Conservation (phyloP, 2,113 vertebrate genomes). For the Ascaphus truei region DNA sequence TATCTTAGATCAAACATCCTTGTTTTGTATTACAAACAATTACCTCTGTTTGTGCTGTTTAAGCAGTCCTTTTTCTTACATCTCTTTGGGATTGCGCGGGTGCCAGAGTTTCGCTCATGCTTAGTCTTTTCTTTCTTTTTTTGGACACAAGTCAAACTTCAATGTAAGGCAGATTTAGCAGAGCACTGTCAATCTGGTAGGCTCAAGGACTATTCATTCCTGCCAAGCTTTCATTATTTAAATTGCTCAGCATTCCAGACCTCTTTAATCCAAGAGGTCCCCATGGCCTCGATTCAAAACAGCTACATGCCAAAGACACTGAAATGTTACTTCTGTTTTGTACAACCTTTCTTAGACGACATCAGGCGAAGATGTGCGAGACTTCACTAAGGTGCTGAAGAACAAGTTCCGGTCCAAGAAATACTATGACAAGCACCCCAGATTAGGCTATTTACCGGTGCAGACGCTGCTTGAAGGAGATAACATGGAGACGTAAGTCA, state of each 20-base stretch:
- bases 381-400: slow-evolving; percentile 97
- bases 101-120: background rate
- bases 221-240: slow-evolving; percentile 28
- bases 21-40: too few species aligned
- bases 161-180: slow-evolving; percentile 18
- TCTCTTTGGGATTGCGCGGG: too few species aligned
- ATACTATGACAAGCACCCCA: slow-evolving; percentile 94
- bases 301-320: background rate
- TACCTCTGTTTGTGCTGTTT: too few species aligned
- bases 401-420: slow-evolving; percentile 98
- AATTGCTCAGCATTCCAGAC: background rate
- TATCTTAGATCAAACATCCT: too few species aligned
- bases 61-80: too few species aligned
- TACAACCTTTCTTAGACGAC: slow-evolving; percentile 73
- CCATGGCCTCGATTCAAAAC: background rate
- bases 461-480: slow-evolving; percentile 95
- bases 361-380: slow-evolving; percentile 93
- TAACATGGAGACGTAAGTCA: slow-evolving; percentile 93
- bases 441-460: slow-evolving; percentile 94
- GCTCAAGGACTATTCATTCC: background rate
- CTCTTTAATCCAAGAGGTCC: background rate
- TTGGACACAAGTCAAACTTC: slow-evolving; percentile 14
- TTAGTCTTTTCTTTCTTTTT: slow-evolving; percentile 1
- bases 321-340: slow-evolving; percentile 12
- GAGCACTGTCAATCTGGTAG: slow-evolving; percentile 11